These are phyloP conservation scores for Microtus pennsylvanicus DNA, from an alignment of 2,113 vertebrate genomes.

Conservation along the genomic window DNA sequence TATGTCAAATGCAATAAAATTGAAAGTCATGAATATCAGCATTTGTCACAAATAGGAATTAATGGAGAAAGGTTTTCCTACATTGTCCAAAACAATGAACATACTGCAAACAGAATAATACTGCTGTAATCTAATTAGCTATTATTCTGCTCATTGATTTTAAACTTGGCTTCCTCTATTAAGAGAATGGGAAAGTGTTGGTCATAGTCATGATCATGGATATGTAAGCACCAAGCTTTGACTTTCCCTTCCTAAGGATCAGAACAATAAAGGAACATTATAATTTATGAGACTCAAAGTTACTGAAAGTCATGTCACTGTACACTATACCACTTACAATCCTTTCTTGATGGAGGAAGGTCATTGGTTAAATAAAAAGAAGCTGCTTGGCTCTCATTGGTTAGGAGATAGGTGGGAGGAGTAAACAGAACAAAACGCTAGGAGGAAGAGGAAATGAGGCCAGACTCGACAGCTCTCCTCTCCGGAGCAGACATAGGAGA, in stretches of 20 bases:
- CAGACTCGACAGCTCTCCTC: too few relatives aligned
- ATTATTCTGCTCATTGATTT: background rate
- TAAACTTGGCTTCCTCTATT: background rate
- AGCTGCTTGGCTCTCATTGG: too few relatives aligned
- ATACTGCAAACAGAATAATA: slow-evolving; percentile 40
- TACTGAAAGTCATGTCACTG: background rate
- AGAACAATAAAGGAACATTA: background rate
- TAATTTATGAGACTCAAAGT: background rate
- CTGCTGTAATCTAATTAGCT: background rate
- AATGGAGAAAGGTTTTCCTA: background rate
- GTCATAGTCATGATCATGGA: background rate
- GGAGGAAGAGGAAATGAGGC: too few relatives aligned
- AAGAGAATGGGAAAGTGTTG: background rate
- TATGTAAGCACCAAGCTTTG: background rate
- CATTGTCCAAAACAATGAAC: background rate
- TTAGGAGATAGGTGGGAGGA: too few relatives aligned
- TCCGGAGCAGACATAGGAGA: too few relatives aligned
- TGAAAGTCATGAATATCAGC: background rate
- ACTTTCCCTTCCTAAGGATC: background rate
- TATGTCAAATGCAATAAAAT: background rate
- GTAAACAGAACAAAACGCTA: too few relatives aligned
- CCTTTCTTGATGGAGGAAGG: too few relatives aligned
- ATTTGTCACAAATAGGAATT: slow-evolving; percentile 7
- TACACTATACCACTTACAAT: background rate
- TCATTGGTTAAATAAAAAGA: too few relatives aligned